Conservation (phyloP, 2,888 invertebrate genomes). For the Trissoscelio sp. region DNA sequence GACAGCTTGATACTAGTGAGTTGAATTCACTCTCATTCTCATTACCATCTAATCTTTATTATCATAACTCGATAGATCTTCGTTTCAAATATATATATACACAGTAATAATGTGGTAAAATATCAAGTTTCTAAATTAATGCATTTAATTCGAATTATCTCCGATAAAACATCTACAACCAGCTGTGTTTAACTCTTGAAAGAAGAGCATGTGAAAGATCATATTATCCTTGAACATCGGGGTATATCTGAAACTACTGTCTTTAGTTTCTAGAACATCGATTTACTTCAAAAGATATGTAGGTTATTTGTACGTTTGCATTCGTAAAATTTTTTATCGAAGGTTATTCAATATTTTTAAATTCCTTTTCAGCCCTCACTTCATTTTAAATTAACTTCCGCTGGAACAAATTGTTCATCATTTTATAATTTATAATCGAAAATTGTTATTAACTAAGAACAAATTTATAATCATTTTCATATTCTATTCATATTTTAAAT, state of each 20-base stretch:
- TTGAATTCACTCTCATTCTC: no score
- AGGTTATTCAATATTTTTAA: conserved; percentile 16
- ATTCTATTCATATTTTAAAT: no score
- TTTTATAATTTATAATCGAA: neutral
- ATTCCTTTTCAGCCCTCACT: neutral
- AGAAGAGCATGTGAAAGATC: conserved; percentile 25
- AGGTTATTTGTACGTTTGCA: conserved; percentile 31
- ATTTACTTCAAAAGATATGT: conserved; percentile 38
- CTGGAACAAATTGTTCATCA: neutral
- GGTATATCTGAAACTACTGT: conserved; percentile 38
- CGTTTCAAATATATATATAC: no score
- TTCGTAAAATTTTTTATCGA: conserved; percentile 16
- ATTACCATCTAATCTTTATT: no score
- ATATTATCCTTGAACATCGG: conserved; percentile 37
- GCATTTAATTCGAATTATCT: conserved; percentile 10
- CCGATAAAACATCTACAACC: conserved; percentile 7
- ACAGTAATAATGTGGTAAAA: no score
- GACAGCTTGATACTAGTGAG: no score
- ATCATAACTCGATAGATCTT: no score
- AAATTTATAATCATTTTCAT: neutral
- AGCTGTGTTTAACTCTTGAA: conserved; percentile 8
- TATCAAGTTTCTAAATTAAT: no score
- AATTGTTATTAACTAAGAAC: neutral
- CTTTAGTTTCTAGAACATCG: conserved; percentile 47
- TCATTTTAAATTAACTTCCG: neutral